Base-by-base conservation (phyloP, 2,113 vertebrate species). In the Pantherophis guttatus region DNA sequence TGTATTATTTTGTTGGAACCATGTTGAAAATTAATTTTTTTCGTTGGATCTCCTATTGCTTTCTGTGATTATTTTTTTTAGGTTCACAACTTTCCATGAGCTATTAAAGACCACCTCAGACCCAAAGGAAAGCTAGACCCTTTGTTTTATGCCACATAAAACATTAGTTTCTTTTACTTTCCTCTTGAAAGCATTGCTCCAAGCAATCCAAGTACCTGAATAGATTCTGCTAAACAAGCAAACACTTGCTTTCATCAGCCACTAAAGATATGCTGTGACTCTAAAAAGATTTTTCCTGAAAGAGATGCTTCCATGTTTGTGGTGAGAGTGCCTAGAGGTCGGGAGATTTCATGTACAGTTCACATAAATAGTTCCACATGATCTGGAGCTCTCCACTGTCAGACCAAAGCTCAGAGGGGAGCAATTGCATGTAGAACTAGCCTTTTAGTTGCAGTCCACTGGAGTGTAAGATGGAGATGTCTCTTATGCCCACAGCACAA, bases 11-110 rank as follows among this genome's bases (percentile, higher is more conserved):
- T 33, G 26, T 39, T 50, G 44, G n/a, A 59, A 26, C 12, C 21
- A 89, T 23, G 53, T 89, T 93, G 85, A 93, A 91, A 55, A 95
- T 59, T 91, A 90, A 65, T 86, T 55, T 91, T 95, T 96, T 94
- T 91, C 88, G 89, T 93, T 17, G 39, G 29, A 87, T 91, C 93
- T 92, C 90, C 93, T 90, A 33, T 92, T 93, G 93, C 96, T 90
- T 81, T 90, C 95, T 94, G 95, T 95, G 81, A 94, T 95, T 94
- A 33, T 33, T 96, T 52, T 89, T n/a, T 29, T 6, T 48, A 92
- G 89, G 95, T 90, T 92, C 54, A 92, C 94, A 94, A 70, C 24
- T 65, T 70, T 29, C 13, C 1, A 2, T 12, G 13, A 44, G 44
- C n/a, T 62, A 75, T 33, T 86, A 91, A 86, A 94, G 75, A n/a